phyloP scores from a whole-genome alignment of 2,888 invertebrate species.

The Rhingia rostrata region DNA sequence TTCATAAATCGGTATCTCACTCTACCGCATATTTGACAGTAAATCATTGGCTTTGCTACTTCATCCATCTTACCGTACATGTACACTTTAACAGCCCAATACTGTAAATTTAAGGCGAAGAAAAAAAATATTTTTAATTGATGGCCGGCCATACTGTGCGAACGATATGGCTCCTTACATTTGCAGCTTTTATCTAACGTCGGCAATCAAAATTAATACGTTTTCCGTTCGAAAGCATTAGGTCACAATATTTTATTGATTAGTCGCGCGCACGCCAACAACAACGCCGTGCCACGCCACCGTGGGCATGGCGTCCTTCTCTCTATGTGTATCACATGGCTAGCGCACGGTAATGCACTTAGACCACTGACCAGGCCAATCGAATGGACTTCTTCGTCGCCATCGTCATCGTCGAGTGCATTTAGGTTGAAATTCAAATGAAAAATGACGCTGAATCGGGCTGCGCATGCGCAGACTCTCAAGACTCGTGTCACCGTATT shows the following conservation, averaged over 20 bases:
- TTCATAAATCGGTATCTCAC: background rate
- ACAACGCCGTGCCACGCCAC: background rate
- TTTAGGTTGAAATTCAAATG: conserved; percentile 44
- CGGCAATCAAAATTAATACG: conserved; percentile 52
- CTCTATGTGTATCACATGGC: conserved; percentile 9
- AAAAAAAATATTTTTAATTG: conserved; percentile 45
- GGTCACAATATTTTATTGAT: conserved; percentile 63
- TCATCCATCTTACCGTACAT: background rate
- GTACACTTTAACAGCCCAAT: background rate
- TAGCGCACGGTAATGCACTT: conserved; percentile 20
- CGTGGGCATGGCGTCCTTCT: conserved; percentile 34
- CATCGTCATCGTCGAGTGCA: conserved; percentile 10
- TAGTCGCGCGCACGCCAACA: conserved; percentile 42
- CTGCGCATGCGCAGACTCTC: background rate
- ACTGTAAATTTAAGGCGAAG: conserved; percentile 4
- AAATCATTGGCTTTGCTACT: conserved; percentile 10
- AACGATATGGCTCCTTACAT: background rate
- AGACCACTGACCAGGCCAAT: conserved; percentile 1
- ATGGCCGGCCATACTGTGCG: conserved; percentile 11
- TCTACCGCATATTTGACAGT: background rate
- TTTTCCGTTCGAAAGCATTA: conserved; percentile 57
- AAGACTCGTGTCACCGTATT: conserved; percentile 20
- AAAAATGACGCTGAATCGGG: conserved; percentile 36
- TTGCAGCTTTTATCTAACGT: conserved; percentile 38
- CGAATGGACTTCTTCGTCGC: background rate